Conservation (phyloP, 2,888 invertebrate genomes). For the Elmis aenea region DNA sequence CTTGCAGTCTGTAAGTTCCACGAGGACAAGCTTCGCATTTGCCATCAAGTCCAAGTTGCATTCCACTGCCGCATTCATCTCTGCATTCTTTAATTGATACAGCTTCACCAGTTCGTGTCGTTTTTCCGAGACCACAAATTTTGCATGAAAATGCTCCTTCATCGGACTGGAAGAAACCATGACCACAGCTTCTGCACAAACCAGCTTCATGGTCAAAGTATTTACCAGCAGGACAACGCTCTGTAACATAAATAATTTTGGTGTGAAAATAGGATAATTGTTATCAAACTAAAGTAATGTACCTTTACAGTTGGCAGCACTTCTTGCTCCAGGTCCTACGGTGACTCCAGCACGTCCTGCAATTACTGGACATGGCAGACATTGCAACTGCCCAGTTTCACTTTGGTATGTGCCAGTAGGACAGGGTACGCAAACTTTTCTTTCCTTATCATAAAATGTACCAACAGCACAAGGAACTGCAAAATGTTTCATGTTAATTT, state of each 20-base stretch:
- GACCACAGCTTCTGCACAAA: conserved; percentile 86
- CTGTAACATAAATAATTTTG: too few relatives aligned
- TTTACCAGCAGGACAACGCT: conserved; percentile 90
- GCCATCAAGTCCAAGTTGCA: conserved; percentile 81
- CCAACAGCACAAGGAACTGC: conserved; percentile 88
- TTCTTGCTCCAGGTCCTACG: conserved; percentile 78
- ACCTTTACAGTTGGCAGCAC: conserved; percentile 85
- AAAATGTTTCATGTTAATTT: conserved; percentile 23
- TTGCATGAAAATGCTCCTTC: conserved; percentile 88
- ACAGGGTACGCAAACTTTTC: conserved; percentile 76
- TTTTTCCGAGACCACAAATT: conserved; percentile 85
- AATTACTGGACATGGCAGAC: conserved; percentile 84
- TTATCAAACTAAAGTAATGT: background rate
- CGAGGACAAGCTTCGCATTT: conserved; percentile 89
- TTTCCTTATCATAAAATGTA: conserved; percentile 73
- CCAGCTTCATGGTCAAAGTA: conserved; percentile 87
- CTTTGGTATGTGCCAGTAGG: conserved; percentile 90
- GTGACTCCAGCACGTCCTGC: conserved; percentile 89
- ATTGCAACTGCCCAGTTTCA: conserved; percentile 83
- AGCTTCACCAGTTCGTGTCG: conserved; percentile 85
- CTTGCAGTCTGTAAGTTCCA: conserved; percentile 66
- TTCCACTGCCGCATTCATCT: conserved; percentile 83
- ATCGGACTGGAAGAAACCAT: conserved; percentile 87
- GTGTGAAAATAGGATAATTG: background rate
- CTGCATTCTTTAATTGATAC: conserved; percentile 82